phyloP scores from a whole-genome alignment of 2,888 invertebrate species.

The Dolichopus griseipennis region DNA sequence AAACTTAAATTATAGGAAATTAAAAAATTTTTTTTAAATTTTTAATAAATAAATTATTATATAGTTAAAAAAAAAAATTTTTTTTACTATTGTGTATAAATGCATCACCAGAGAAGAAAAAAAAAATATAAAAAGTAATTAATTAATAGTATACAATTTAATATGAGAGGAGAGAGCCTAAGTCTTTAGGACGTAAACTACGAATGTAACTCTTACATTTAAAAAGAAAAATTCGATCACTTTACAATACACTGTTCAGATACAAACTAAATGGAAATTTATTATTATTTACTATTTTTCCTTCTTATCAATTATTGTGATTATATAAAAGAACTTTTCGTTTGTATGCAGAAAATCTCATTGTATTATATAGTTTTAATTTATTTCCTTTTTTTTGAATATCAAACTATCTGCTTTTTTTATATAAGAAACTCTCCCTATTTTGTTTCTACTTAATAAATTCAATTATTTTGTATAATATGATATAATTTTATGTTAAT shows the following conservation, averaged over 20 bases:
- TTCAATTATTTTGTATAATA: background rate
- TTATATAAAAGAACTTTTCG: no score
- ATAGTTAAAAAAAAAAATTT: no score
- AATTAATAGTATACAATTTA: no score
- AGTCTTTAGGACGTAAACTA: background rate
- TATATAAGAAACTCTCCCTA: no score
- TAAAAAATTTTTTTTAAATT: background rate
- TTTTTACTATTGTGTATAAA: background rate
- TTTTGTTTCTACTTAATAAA: no score
- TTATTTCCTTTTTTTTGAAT: no score
- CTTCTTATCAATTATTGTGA: no score
- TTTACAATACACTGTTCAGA: background rate
- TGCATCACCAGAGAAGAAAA: background rate
- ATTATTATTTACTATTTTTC: no score
- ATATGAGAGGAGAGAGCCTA: background rate
- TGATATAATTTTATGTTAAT: constrained; percentile 33
- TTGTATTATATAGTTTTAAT: no score
- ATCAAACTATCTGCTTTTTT: no score
- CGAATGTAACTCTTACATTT: background rate
- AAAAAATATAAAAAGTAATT: background rate
- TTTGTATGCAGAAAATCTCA: no score
- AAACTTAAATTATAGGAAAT: background rate
- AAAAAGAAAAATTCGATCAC: background rate
- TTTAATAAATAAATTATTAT: background rate
- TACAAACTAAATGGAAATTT: no score